phyloP scores from a whole-genome alignment of 2,113 vertebrate species.

The Anguilla japonica region DNA sequence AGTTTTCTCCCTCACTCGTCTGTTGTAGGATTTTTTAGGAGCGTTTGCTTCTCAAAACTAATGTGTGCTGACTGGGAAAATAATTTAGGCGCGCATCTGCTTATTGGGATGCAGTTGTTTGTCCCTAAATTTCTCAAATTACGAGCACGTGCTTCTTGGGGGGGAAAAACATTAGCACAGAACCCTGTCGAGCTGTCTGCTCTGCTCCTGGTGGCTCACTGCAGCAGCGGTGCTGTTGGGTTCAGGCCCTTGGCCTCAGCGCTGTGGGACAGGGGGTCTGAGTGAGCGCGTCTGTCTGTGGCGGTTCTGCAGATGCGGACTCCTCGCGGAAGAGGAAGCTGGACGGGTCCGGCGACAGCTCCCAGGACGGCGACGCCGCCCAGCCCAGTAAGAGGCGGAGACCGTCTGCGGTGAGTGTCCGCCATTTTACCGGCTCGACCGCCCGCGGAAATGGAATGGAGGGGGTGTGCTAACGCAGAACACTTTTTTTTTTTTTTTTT shows the following conservation, averaged over 20 bases:
- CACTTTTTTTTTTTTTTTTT: background rate
- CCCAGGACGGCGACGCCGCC: slow-evolving; percentile 51
- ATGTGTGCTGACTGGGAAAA: too few relatives aligned
- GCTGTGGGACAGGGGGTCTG: background rate
- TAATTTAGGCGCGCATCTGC: too few relatives aligned
- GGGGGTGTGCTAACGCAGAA: background rate
- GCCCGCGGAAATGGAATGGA: background rate
- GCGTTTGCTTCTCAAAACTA: too few relatives aligned
- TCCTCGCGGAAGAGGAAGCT: slow-evolving; percentile 73
- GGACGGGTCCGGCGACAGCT: slow-evolving; percentile 58
- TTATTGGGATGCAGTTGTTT: too few relatives aligned
- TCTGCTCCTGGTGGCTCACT: too few relatives aligned
- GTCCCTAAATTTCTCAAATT: too few relatives aligned
- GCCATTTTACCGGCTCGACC: background rate
- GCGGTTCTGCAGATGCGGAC: slow-evolving; percentile 45
- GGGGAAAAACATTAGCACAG: too few relatives aligned
- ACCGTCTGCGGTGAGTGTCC: slow-evolving; percentile 67
- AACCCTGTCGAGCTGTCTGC: too few relatives aligned
- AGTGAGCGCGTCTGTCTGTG: background rate
- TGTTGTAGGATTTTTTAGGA: too few relatives aligned
- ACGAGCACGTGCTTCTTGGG: too few relatives aligned
- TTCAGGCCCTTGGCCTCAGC: background rate
- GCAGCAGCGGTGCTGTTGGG: too few relatives aligned
- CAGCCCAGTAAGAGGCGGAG: slow-evolving; percentile 72
- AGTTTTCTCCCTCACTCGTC: too few relatives aligned